Base-by-base conservation (phyloP, 1,140 invertebrate genomes). In the Aphaenogaster floridana region DNA sequence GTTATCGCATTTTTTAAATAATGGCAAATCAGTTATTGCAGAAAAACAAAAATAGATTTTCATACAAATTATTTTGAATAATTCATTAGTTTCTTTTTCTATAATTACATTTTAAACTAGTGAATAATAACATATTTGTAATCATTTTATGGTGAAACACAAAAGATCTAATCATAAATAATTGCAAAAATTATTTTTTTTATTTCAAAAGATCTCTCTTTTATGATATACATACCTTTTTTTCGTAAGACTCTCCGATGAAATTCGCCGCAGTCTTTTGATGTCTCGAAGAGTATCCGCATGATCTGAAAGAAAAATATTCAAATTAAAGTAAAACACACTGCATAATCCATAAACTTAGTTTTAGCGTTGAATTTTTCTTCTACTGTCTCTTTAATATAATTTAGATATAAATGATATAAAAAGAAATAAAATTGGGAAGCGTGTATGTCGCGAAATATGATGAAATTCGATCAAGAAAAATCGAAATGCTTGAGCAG, bases 301-400 rank as follows among this genome's bases (percentile, higher is more conserved):
- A 34, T 21, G 15, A 57, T 76, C 36, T 59, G n/a, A 7, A 59
- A 77, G 7, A 21, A 77, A 42, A 77, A 77, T 21, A 59, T 76
- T 21, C 7, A 42, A 57, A 76, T 76, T 45, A 59, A 15, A 57
- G 11, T 54, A 34, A 74, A 28, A 57, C n/a, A 42, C 0, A 5
- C 3, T 17, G 6, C 11, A 15, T 13, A 57, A 39, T 76, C 34
- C 5, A 57, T 36, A 11, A 36, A 3, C 15, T 54, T 36, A 39
- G 3, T 54, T 54, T 54, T 11, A 52, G 52, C 0, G 3, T 52
- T 52, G 3, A 74, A 39, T 66, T 8, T 15, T 36, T 39, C 17
- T 36, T 66, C 2, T n/a, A 39, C 11, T 64, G 3, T n/a, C 17
- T 17, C 52, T 57, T n/a, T 57, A 59, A 59, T 59, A 59, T 59